Conservation (phyloP, 2,113 vertebrate species). For the Talpa occidentalis region DNA sequence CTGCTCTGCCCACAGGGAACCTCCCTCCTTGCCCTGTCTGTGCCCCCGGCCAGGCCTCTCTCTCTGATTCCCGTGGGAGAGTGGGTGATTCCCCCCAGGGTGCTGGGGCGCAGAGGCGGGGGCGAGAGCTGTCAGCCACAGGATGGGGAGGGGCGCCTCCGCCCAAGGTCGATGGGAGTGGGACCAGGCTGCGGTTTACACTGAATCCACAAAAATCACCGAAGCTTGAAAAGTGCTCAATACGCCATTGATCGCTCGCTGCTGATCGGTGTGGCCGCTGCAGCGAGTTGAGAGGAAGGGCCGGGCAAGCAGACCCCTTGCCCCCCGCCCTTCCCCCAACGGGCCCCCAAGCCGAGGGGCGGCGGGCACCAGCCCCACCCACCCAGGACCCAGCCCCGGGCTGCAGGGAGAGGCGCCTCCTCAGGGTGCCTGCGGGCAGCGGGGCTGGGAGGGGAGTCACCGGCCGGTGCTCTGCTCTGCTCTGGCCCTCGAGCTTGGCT, state of each 20-base stretch:
- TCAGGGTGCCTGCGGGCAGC: neutral
- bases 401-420: neutral
- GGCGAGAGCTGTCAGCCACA: constrained; percentile 9
- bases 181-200: constrained; percentile 74
- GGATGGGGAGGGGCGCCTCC: constrained; percentile 26
- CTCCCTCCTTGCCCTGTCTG: neutral
- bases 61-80: neutral
- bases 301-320: neutral
- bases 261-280: constrained; percentile 82
- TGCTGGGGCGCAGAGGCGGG: neutral
- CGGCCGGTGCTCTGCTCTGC: no score
- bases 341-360: neutral
- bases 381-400: no score
- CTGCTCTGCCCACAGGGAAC: neutral
- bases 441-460: no score
- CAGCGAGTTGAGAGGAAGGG: constrained; percentile 63
- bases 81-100: neutral
- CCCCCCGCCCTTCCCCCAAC: neutral
- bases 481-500: neutral
- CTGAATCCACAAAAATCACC: constrained; percentile 87
- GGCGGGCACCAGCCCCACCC: neutral
- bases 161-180: constrained; percentile 65
- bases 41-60: neutral
- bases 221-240: constrained; percentile 88
- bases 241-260: constrained; percentile 86